Evolutionary conservation across 1,140 invertebrate genomes (phyloP), one percentile per base, ranked within the genome.

Genomic region (Musca domestica): DNA sequence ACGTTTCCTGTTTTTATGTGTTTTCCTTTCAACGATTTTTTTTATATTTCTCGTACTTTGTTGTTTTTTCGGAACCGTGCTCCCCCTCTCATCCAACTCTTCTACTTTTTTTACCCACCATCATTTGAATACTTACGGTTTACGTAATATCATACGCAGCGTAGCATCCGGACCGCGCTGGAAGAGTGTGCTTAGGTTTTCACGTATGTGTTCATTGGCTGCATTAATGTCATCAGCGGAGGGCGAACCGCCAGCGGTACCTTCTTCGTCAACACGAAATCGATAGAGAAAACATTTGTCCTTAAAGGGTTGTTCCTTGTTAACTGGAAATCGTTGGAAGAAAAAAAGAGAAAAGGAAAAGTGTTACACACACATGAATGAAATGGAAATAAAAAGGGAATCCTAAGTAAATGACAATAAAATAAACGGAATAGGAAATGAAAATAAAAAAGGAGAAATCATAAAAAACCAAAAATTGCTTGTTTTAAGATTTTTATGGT

Each of bases 261-360:
- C 86, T 67, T 86, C 85, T 71, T 91, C 88, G 79, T 93, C 91
- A 74, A 91, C 86, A 73, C 87, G 87, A 82, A 94, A 94, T 49
- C 91, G 88, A 82, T 94, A 94, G 71, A 93, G 88, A 70, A 93
- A 86, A 80, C 91, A 91, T 83, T 93, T 93, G 83, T 95, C 92
- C 77, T 91, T 88, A 81, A 95, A 95, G 20, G 90, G 88, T 74
- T 92, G 90, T 75, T 94, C 91, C 69, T 88, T 87, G 67, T 89
- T 89, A n/a, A 92, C 91, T 89, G 72, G 22, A 52, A 46, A 12
- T 19, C 6, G n/a, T n/a, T n/a, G n/a, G 23, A 15, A 68, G 17
- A 30, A 63, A 58, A 23, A 9, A 51, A 30, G 20, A 30, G 74
- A 27, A 61, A 46, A 69, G 56, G 14, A 64, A n/a, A n/a, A n/a